Evolutionary conservation across 1,140 invertebrate genomes (phyloP).

Genomic region (Pectinophora gossypiella): DNA sequence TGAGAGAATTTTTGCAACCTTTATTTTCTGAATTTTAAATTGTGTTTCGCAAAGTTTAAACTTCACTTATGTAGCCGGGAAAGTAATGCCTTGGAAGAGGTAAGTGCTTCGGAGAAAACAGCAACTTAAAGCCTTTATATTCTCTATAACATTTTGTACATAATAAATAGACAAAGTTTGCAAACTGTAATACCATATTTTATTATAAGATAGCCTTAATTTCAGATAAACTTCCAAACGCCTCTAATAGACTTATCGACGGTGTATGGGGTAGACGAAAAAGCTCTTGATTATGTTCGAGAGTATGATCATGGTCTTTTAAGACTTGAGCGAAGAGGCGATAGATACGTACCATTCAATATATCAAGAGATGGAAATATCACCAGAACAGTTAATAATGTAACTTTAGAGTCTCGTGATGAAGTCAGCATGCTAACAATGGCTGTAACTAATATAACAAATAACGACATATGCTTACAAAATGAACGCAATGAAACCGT

Average conservation of each 20-base stretch:
- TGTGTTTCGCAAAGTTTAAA: too few relatives aligned
- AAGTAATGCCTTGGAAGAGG: too few relatives aligned
- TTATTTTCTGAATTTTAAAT: background rate
- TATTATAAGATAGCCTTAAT: too few relatives aligned
- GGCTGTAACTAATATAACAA: constrained; percentile 9
- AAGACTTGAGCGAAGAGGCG: constrained; percentile 27
- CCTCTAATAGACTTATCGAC: constrained; percentile 44
- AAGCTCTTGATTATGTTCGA: constrained; percentile 24
- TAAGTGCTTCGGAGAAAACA: too few relatives aligned
- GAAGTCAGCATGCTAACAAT: background rate
- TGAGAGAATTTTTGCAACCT: too few relatives aligned
- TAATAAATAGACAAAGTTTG: too few relatives aligned
- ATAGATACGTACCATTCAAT: constrained; percentile 24
- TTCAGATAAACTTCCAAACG: constrained; percentile 50
- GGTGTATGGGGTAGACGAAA: constrained; percentile 42
- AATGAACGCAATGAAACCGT: constrained; percentile 26
- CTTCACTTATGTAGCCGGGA: too few relatives aligned
- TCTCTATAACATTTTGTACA: too few relatives aligned
- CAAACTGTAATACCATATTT: too few relatives aligned
- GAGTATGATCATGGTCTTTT: constrained; percentile 32
- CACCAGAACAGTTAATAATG: background rate
- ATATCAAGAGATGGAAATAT: background rate
- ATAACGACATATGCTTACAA: constrained; percentile 25
- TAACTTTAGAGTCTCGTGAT: background rate
- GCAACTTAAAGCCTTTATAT: too few relatives aligned